Conservation (phyloP, 1,140 invertebrate genomes). For the Pectinophora gossypiella region DNA sequence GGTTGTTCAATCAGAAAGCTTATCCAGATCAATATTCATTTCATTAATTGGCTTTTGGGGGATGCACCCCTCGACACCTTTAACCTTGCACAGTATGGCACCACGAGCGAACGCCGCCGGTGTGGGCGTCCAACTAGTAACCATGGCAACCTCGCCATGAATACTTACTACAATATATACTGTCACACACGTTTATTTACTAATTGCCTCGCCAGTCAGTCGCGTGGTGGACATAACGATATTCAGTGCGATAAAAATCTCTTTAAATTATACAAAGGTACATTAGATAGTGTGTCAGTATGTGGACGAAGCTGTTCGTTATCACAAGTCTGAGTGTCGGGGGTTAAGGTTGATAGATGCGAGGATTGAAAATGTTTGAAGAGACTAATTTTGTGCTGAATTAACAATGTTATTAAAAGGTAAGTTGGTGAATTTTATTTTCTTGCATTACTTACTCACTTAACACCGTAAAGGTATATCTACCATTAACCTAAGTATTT, state of each 20-base stretch:
- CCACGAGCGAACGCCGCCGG: constrained; percentile 10
- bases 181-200: constrained; percentile 35
- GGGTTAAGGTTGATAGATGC: constrained; percentile 22
- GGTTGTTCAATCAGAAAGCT: too few species aligned
- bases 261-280: background rate
- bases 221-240: background rate
- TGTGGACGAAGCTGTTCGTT: background rate
- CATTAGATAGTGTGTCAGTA: background rate
- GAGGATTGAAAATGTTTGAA: background rate
- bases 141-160: constrained; percentile 19
- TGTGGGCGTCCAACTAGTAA: constrained; percentile 21
- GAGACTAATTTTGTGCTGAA: too few species aligned
- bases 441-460: too few species aligned
- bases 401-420: background rate
- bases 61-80: background rate
- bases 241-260: background rate
- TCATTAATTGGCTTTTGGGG: constrained; percentile 8
- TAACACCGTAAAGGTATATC: too few species aligned
- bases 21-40: constrained; percentile 14
- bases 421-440: background rate
- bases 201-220: constrained; percentile 25
- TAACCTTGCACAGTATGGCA: constrained; percentile 33
- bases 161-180: constrained; percentile 16
- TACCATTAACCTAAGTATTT: too few species aligned
- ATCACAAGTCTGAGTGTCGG: background rate